These are phyloP conservation scores for Anoplius nigerrimus DNA, from an alignment of 2,888 invertebrate genomes.

Conservation along the genomic window DNA sequence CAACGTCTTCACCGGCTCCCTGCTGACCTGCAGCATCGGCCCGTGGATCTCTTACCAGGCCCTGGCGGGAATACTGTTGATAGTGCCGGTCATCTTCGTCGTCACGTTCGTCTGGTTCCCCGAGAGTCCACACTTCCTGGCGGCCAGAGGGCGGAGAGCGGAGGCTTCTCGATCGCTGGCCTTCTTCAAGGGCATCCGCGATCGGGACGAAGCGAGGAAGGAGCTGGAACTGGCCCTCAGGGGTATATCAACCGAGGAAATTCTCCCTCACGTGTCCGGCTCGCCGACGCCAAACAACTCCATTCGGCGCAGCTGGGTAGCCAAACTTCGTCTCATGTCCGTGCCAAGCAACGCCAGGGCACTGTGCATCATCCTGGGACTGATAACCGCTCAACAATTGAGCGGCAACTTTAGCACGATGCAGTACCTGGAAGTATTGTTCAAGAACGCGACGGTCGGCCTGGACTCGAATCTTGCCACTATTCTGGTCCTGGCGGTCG, in stretches of 20 bases:
- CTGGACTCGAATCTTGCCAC: constrained; percentile 71
- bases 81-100: constrained; percentile 64
- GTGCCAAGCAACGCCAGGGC: constrained; percentile 62
- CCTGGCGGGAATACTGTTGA: constrained; percentile 54
- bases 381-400: constrained; percentile 71
- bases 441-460: constrained; percentile 57
- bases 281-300: constrained; percentile 37
- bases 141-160: constrained; percentile 55
- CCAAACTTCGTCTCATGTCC: constrained; percentile 49
- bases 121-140: constrained; percentile 69
- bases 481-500: constrained; percentile 76
- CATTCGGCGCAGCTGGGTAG: constrained; percentile 45
- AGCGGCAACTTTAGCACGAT: constrained; percentile 71
- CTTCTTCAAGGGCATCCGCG: constrained; percentile 63
- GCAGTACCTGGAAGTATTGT: constrained; percentile 67
- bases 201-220: constrained; percentile 32
- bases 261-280: constrained; percentile 32
- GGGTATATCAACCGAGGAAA: constrained; percentile 18
- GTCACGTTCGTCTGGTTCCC: constrained; percentile 69
- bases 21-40: constrained; percentile 67
- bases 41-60: constrained; percentile 63
- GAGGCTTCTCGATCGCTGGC: constrained; percentile 62
- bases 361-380: constrained; percentile 63
- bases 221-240: constrained; percentile 36
- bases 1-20: constrained; percentile 71